Percentiles rank a stretch among this genome's conserved stretches.
Conservation (phyloP, 1,140 invertebrate species). For the Bombus cullumanus region DNA sequence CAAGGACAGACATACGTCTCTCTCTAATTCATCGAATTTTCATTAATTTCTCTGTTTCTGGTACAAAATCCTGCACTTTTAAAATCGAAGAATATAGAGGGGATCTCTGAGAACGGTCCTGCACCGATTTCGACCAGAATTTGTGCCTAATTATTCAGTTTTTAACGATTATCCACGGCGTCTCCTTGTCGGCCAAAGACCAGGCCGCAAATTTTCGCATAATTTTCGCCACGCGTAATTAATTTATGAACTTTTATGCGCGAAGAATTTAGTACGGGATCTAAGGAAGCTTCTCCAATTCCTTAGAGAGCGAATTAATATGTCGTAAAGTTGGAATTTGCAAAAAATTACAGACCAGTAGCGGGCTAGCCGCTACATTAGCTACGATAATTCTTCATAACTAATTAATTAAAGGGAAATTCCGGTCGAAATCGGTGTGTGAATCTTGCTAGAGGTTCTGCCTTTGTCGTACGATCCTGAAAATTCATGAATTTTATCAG, state of each 20-base stretch:
- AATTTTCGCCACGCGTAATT: neutral
- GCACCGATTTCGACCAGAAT: neutral
- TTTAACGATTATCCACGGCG: neutral
- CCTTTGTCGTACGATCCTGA: neutral
- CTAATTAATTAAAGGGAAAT: neutral
- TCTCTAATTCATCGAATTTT: neutral
- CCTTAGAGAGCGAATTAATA: neutral
- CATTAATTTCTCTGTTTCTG: neutral
- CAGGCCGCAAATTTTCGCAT: neutral
- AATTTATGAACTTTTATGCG: neutral
- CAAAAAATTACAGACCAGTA: too few species aligned
- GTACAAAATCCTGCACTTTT: neutral
- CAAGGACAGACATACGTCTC: neutral
- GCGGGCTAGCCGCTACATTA: rapidly evolving
- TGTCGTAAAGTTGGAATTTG: neutral
- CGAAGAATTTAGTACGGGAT: neutral
- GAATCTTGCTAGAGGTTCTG: neutral
- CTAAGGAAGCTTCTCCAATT: neutral
- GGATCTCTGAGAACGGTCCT: rapidly evolving
- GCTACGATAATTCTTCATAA: neutral
- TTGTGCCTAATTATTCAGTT: neutral
- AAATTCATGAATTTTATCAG: neutral
- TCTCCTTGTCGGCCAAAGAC: rapidly evolving
- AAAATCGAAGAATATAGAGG: neutral
- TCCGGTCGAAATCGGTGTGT: rapidly evolving